Evolutionary conservation across 2,797 vertebrate genomes (phyloP), one percentile per base, ranked within the genome.

Genomic region (Phataginus tetradactyla): DNA sequence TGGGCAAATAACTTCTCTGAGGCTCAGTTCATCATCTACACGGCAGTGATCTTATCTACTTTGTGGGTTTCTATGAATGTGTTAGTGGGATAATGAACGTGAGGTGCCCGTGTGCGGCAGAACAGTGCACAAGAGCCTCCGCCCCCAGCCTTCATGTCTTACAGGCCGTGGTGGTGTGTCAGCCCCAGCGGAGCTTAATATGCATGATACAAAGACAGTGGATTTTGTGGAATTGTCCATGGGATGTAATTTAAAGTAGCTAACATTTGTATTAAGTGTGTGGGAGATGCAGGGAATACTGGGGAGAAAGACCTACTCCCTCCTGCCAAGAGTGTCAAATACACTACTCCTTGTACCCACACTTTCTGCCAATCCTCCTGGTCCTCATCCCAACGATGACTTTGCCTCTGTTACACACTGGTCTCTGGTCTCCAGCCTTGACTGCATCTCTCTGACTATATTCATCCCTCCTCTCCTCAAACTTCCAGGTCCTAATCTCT

Each of bases 191-290:
- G 20, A 68, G 27, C 49, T 68, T 81, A 49, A 90, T 17, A 59
- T 1, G 86, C 29, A 61, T 29, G 6, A 18, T 23, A 74, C 34
- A 75, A 55, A 84, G 39, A 84, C 1, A 18, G n/a, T 27, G 59
- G 45, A 64, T 68, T 92, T 90, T 78, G 23, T 42, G 34, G 53
- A 90, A 55, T 27, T 55, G 68, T 49, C 45, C 78, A n/a, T 11
- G 37, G 29, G 45, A 57, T 49, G 80, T 85, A 85, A 90, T 77
- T 95, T 75, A 80, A 51, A 75, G 45, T 64, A 94, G 69, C 63
- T 51, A 59, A 27, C 6, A 4, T 79, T 66, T 59, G 29, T 57
- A 55, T 29, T 90, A 94, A 74, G 49, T 34, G 25, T 64, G 4
- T 20, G 20, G 11, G 63, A 20, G 71, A 27, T 34, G 34, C 32